Base-by-base conservation (phyloP, 2,888 invertebrate species). In the Hyposoter dolosus region DNA sequence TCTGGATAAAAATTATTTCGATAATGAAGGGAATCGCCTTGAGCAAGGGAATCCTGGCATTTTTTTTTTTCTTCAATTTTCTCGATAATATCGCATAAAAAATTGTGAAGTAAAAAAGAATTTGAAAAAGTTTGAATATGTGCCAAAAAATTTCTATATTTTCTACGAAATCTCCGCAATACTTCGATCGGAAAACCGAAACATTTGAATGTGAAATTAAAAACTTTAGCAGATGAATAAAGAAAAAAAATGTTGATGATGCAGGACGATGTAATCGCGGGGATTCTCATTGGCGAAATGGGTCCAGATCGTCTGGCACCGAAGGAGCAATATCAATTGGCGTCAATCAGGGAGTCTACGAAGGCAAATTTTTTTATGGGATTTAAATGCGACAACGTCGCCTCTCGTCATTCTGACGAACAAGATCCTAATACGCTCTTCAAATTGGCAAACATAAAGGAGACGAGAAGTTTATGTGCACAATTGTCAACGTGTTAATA, bases 311-410 rank as follows among this genome's bases (percentile, higher is more conserved):
- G 23, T 45, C 74, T 74, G 28, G 53, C 53, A 28, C 17, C 3
- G 28, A 47, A 69, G 56, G 47, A 47, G 78, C 83, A 32, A 71
- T 77, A 79, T 82, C 91, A 92, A 92, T 93, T 92, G 92, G 87
- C 86, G 86, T 91, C 90, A 91, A 92, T 92, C 90, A 90, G 85
- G 85, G 56, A n/a, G 89, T 90, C 85, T 84, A 84, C 82, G 78
- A 75, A 66, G 76, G 81, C 88, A 89, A 90, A 91, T 91, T 92
- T 87, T 90, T 89, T 89, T 89, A 88, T 86, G 89, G 87, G 89
- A 90, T 91, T 90, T 88, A 90, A 90, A 90, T 88, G 88, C 84
- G 87, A 83, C 82, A 77, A 81, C 63, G 71, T 85, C 75, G 65
- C 77, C 32, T 72, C n/a, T 72, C n/a, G 32, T 66, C 76, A 71